A percentile compares a stretch with the other conserved stretches of the same genome.
Conservation (phyloP, 2,113 vertebrate species). For the Poicephalus meyeri region DNA sequence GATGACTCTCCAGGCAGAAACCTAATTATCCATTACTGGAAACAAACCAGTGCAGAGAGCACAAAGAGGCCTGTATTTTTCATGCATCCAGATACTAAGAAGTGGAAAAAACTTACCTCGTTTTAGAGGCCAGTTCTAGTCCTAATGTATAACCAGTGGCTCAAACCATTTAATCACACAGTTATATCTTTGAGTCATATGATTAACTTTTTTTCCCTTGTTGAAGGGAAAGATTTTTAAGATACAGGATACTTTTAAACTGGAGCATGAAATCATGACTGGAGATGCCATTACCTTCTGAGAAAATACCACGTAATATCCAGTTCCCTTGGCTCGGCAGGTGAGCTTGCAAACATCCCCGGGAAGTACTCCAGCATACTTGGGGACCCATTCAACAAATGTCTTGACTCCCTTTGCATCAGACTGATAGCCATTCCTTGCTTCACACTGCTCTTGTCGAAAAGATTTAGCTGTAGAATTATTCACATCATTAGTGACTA, state of each 20-base stretch:
- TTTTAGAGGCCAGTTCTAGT: neutral
- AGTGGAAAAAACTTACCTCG: neutral
- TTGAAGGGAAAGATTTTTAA: neutral
- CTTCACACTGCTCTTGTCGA: constrained; percentile 94
- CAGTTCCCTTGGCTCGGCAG: constrained; percentile 95
- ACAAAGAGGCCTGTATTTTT: neutral
- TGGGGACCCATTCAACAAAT: constrained; percentile 95
- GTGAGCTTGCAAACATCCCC: constrained; percentile 95
- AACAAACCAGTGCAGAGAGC: neutral
- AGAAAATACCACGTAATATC: constrained; percentile 97
- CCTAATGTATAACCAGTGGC: neutral
- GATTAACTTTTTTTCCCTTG: neutral
- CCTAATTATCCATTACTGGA: neutral
- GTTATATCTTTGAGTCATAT: neutral
- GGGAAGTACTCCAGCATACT: constrained; percentile 91
- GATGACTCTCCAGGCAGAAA: neutral
- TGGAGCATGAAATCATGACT: neutral
- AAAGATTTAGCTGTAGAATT: constrained; percentile 86
- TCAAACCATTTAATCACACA: neutral
- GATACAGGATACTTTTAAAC: neutral
- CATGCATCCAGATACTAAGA: neutral
- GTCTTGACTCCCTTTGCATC: constrained; percentile 97
- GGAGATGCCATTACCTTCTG: constrained; percentile 83
- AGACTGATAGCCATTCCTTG: constrained; percentile 93
- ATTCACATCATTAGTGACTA: constrained; percentile 7